phyloP scores from a whole-genome alignment of 92 coral and sea anemone genomes.

The Parazoanthus darwini region DNA sequence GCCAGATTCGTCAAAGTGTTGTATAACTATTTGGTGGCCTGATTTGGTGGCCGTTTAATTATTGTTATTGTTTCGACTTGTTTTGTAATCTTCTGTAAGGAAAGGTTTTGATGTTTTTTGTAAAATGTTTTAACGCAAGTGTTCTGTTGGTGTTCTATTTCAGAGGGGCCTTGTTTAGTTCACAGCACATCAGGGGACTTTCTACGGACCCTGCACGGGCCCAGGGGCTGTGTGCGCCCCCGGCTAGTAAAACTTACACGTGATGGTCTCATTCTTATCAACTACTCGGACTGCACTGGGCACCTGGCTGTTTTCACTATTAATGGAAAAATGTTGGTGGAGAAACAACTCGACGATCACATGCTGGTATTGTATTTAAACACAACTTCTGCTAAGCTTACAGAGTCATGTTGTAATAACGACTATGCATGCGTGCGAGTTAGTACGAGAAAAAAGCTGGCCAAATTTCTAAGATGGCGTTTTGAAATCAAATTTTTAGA shows the following conservation, averaged over 20 bases:
- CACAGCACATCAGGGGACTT: slow-evolving; percentile 92
- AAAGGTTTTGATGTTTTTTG: no score
- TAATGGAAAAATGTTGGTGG: slow-evolving; percentile 75
- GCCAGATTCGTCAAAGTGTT: no score
- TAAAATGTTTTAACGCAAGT: no score
- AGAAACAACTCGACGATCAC: slow-evolving; percentile 87
- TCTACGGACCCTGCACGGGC: slow-evolving; percentile 86
- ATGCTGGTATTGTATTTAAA: slow-evolving; percentile 68
- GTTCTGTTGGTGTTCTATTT: neutral
- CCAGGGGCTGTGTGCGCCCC: slow-evolving; percentile 90
- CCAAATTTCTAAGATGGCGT: no score
- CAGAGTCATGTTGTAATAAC: neutral
- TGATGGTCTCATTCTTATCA: slow-evolving; percentile 85
- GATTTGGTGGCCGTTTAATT: no score
- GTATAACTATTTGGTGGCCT: no score
- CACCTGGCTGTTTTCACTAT: slow-evolving; percentile 93
- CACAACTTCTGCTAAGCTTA: neutral
- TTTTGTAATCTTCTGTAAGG: no score
- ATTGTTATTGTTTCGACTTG: no score
- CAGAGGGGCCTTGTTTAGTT: slow-evolving; percentile 95
- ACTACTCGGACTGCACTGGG: slow-evolving; percentile 93
- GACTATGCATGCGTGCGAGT: no score
- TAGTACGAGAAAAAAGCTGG: no score
- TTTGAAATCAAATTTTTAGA: neutral
- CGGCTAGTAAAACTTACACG: slow-evolving; percentile 78